These are phyloP conservation scores for Saccostrea echinata DNA, from an alignment of 1,140 invertebrate genomes.

Conservation along the genomic window DNA sequence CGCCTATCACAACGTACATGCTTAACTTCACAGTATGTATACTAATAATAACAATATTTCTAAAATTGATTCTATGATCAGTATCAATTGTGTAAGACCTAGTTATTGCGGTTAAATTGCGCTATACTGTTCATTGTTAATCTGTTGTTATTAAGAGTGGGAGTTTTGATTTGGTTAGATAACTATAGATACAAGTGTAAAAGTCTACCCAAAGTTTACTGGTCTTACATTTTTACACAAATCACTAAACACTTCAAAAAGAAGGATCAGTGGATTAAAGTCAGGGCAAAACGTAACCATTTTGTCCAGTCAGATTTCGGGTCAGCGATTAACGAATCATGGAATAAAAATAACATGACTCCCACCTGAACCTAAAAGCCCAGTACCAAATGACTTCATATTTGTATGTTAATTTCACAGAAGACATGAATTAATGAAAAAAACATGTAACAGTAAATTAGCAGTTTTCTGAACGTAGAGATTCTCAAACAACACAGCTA, in stretches of 20 bases:
- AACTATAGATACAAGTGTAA: background rate
- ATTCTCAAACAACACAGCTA: too few relatives aligned
- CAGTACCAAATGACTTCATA: too few relatives aligned
- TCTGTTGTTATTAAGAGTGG: background rate
- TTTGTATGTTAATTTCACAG: too few relatives aligned
- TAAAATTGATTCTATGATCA: background rate
- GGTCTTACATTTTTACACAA: background rate
- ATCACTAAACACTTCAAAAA: background rate
- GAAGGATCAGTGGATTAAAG: slow-evolving; percentile 6
- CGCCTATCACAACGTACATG: background rate
- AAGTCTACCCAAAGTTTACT: background rate
- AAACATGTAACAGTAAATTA: too few relatives aligned
- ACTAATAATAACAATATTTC: background rate
- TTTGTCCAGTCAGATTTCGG: background rate
- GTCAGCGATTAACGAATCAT: background rate
- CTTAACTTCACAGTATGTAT: background rate
- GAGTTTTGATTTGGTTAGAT: slow-evolving; percentile 16
- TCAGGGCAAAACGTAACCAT: background rate
- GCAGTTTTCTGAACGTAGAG: too few relatives aligned
- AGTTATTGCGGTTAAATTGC: background rate
- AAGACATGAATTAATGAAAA: too few relatives aligned
- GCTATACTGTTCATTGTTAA: background rate
- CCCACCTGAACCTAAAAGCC: background rate
- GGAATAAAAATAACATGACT: background rate
- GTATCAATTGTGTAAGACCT: background rate